Base-by-base conservation (phyloP, 2,797 vertebrate species). In the Premnoplex brunnescens region DNA sequence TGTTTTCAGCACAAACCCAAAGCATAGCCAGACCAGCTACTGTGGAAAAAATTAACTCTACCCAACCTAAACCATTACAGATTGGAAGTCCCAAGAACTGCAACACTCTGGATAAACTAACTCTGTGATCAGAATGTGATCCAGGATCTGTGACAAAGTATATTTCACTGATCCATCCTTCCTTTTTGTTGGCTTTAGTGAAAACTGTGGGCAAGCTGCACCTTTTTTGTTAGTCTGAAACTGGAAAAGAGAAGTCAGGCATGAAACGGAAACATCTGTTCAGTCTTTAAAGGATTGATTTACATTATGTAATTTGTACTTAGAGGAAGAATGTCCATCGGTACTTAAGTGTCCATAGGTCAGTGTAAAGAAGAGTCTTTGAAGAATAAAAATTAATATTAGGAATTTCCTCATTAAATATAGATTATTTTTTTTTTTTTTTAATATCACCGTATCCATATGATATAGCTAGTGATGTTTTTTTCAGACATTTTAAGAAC, bases 61-160 rank as follows among this genome's bases (percentile, higher is more conserved):
- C 12, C 32, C 44, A 66, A 14, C 32, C 32, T 34, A 34, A 63
- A 44, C 32, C n/a, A 49, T 73, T 73, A 36, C 5, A 19, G n/a
- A 39, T 16, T 69, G 67, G 6, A 89, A 78, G 22, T n/a, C 19
- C 13, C 21, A 39, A 34, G 20, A 71, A 9, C 12, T 52, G 28
- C 5, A 48, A 8, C 11, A 16, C 26, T 81, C 0, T 0, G 3
- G 17, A 37, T 32, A 44, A 67, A 6, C 10, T 39, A 52, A 41
- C 10, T 43, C 4, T 16, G 1, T 39, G 6, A 39, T 55, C 43
- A 87, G 14, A 66, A 71, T 48, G 17, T 41, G 21, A 54, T 82
- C 49, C 10, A 48, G 30, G 14, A 54, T 71, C 23, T 85, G 27
- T 34, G 37, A 34, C 43, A 76, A 34, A 3, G 2, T 36, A 34